Conservation (phyloP, 1,140 invertebrate genomes). For the Drosophila bocqueti region DNA sequence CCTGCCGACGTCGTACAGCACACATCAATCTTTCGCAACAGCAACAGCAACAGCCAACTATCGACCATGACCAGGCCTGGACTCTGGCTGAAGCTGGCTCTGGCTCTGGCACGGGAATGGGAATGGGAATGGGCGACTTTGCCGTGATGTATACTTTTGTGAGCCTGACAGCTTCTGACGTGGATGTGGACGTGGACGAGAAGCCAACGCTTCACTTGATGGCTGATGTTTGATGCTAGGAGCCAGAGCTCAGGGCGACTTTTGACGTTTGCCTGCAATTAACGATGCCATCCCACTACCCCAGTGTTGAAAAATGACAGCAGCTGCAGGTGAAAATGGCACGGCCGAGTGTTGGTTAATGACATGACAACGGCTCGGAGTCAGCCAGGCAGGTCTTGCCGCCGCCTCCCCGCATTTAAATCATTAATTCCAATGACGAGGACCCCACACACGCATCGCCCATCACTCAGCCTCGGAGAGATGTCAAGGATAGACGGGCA, state of each 20-base stretch:
- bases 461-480: conserved; percentile 46
- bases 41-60: conserved; percentile 69
- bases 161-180: conserved; percentile 75
- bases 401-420: conserved; percentile 55
- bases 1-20: conserved; percentile 75
- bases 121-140: conserved; percentile 23
- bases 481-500: conserved; percentile 47
- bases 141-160: conserved; percentile 61
- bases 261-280: conserved; percentile 82
- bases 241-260: conserved; percentile 57
- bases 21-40: conserved; percentile 81
- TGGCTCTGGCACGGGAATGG: background rate
- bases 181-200: conserved; percentile 36
- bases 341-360: conserved; percentile 76
- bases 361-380: conserved; percentile 60
- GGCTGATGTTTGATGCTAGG: conserved; percentile 30
- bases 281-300: conserved; percentile 56
- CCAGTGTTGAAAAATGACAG: conserved; percentile 76
- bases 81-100: conserved; percentile 15
- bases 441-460: conserved; percentile 66
- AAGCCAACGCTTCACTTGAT: conserved; percentile 36
- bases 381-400: conserved; percentile 4
- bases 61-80: conserved; percentile 69
- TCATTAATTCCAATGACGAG: conserved; percentile 69
- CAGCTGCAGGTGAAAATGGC: conserved; percentile 80